Evolutionary conservation across 1,140 invertebrate species (phyloP).

Genomic region (Parapsyche elsis): DNA sequence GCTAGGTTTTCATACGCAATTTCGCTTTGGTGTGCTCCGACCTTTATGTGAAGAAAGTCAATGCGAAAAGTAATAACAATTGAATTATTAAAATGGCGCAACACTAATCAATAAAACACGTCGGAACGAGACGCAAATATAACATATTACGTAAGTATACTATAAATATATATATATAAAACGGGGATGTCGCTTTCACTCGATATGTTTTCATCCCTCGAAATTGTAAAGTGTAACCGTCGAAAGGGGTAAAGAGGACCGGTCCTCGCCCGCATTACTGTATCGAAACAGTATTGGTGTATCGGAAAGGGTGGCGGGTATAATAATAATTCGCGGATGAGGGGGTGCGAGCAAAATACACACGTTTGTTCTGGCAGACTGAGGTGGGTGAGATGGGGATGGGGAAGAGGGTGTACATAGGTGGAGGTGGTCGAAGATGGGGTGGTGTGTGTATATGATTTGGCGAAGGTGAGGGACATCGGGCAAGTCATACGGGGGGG

Average conservation of each 20-base stretch:
- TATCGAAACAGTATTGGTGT: conserved; percentile 48
- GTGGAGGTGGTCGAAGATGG: conserved; percentile 33
- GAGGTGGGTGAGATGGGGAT: conserved; percentile 17
- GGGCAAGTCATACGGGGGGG: conserved; percentile 42
- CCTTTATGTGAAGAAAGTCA: too few species aligned
- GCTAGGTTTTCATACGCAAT: too few species aligned
- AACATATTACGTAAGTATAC: neutral
- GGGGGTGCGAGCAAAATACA: conserved; percentile 26
- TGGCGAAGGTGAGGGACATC: conserved; percentile 41
- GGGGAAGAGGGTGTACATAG: too few species aligned
- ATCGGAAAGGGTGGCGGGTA: conserved; percentile 37
- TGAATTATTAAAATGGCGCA: too few species aligned
- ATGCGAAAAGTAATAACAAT: too few species aligned
- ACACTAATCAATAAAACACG: too few species aligned
- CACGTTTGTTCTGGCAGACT: conserved; percentile 1
- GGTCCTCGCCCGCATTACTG: conserved; percentile 37
- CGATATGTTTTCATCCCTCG: conserved; percentile 39
- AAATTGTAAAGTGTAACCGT: conserved; percentile 32
- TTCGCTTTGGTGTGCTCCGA: too few species aligned
- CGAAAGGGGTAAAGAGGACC: conserved; percentile 38
- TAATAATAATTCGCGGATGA: conserved; percentile 49
- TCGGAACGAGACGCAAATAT: neutral
- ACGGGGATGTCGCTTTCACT: conserved; percentile 2
- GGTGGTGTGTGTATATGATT: conserved; percentile 42
- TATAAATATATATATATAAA: conserved; percentile 4